Percentiles rank a stretch among this genome's conserved stretches.
Evolutionary conservation across 2,888 invertebrate genomes (phyloP).

Genomic region (Conops quadrifasciatus): DNA sequence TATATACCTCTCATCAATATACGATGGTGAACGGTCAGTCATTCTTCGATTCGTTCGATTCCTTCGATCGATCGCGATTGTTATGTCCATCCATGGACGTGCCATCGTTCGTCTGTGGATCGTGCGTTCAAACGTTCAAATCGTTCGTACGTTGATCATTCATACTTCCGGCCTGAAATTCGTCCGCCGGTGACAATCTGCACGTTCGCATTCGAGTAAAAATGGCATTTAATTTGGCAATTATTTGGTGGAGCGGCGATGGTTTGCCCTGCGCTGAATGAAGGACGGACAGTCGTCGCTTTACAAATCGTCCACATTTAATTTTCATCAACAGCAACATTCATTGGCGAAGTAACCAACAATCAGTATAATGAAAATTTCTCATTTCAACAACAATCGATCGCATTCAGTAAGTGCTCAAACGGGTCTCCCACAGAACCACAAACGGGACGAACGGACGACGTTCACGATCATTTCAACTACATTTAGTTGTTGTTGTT

Average conservation of each 20-base stretch:
- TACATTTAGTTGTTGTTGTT: constrained; percentile 22
- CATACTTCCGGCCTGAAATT: not conserved
- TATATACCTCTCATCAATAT: not conserved
- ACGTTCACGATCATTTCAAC: constrained; percentile 16
- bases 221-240: constrained; percentile 36
- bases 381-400: constrained; percentile 5
- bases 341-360: constrained; percentile 51
- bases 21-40: too few species aligned
- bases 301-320: constrained; percentile 51
- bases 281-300: not conserved
- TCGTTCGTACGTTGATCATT: constrained; percentile 13
- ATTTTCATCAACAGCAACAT: constrained; percentile 57
- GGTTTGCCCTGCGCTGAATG: too few species aligned
- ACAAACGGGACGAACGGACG: not conserved
- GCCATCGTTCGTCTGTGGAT: not conserved
- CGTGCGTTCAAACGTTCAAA: not conserved
- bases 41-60: not conserved
- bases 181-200: constrained; percentile 39
- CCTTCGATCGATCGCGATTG: not conserved
- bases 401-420: not conserved
- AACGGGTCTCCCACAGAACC: not conserved
- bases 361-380: constrained; percentile 52
- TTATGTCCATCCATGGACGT: not conserved
- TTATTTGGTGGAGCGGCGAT: not conserved
- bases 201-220: constrained; percentile 38